Evolutionary conservation across 2,113 vertebrate species (phyloP).

Genomic region (Salvator merianae): DNA sequence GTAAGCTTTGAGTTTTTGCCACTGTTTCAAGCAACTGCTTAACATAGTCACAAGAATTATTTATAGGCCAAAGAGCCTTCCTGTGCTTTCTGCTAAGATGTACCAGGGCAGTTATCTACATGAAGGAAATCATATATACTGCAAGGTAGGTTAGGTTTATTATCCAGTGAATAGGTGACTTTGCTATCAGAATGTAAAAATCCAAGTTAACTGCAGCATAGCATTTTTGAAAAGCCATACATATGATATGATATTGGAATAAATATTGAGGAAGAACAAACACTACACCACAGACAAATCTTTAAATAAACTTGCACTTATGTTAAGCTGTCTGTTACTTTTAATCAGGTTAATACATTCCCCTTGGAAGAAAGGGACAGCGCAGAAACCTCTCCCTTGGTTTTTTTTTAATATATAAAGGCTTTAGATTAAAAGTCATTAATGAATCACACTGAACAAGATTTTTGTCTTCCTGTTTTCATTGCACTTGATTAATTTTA

Average conservation of each 20-base stretch:
- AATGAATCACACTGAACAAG: neutral
- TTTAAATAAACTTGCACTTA: constrained; percentile 54
- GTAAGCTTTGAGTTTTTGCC: constrained; percentile 2
- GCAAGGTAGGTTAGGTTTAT: constrained; percentile 30
- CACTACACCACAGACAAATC: constrained; percentile 45
- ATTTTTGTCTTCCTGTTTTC: neutral
- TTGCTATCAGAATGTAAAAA: constrained; percentile 1
- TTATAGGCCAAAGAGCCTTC: constrained; percentile 20
- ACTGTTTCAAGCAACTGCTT: constrained; percentile 13
- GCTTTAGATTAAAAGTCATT: rapidly evolving
- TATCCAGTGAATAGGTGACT: constrained; percentile 14
- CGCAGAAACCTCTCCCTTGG: rapidly evolving
- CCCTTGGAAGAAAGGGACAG: neutral
- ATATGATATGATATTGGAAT: constrained; percentile 19
- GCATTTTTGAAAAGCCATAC: constrained; percentile 13
- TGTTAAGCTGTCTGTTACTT: constrained; percentile 30
- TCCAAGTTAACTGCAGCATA: neutral
- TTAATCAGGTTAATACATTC: neutral
- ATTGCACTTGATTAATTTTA: too few species aligned
- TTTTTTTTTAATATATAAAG: too few species aligned
- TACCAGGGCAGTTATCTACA: constrained; percentile 1
- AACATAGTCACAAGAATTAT: constrained; percentile 26
- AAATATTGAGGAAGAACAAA: constrained; percentile 44
- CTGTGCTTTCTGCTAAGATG: neutral
- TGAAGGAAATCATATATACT: constrained; percentile 5